A percentile compares a stretch with the other conserved stretches of the same genome.
These are phyloP conservation scores for Drosophila bunnanda DNA, from an alignment of 2,888 invertebrate species.

Conservation along the genomic window DNA sequence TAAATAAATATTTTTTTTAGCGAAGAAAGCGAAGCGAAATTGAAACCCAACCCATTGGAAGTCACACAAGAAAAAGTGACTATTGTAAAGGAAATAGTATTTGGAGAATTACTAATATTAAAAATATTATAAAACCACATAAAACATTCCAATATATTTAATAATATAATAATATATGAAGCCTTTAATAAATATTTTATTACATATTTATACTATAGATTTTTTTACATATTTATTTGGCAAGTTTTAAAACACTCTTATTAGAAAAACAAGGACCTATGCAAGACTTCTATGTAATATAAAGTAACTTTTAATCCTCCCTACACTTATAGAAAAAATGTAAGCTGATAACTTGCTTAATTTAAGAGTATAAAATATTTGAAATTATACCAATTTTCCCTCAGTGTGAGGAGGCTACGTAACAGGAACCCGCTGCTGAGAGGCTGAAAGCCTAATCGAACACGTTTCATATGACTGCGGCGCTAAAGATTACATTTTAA, in stretches of 20 bases:
- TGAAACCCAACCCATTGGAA: slow-evolving; percentile 14
- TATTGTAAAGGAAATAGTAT: neutral
- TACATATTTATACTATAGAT: neutral
- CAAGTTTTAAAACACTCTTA: neutral
- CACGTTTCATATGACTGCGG: slow-evolving; percentile 79
- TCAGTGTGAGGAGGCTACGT: neutral
- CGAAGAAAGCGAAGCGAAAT: slow-evolving; percentile 36
- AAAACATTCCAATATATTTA: neutral
- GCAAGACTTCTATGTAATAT: neutral
- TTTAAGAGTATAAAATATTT: neutral
- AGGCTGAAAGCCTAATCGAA: slow-evolving; percentile 72
- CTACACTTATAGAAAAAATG: neutral
- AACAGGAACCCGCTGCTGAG: slow-evolving; percentile 23
- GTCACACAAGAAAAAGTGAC: neutral
- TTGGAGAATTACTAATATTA: neutral
- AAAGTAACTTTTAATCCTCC: neutral
- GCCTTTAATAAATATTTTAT: neutral
- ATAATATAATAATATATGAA: neutral
- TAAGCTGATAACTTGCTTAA: neutral
- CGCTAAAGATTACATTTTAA: slow-evolving; percentile 80
- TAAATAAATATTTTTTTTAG: neutral
- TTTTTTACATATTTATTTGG: neutral
- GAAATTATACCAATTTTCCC: neutral
- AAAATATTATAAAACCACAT: neutral
- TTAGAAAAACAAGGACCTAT: too few relatives aligned